Percentiles rank a stretch among this genome's conserved stretches.
Conservation (phyloP, 2,797 vertebrate species). For the Enteromius afrohamiltoni region DNA sequence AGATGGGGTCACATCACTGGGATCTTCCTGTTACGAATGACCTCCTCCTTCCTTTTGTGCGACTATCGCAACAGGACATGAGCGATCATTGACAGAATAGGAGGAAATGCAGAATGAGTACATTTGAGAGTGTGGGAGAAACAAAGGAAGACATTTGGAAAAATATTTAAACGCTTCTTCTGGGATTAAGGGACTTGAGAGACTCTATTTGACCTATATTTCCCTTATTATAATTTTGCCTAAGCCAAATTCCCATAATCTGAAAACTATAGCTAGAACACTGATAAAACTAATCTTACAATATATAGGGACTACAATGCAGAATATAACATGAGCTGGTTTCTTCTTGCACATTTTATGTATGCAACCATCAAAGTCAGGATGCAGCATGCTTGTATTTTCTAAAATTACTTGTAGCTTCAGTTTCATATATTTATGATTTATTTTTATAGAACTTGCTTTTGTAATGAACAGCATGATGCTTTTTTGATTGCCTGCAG, state of each 20-base stretch:
- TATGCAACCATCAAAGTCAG: neutral
- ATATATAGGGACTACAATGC: neutral
- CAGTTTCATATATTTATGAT: constrained; percentile 18
- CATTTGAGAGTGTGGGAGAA: constrained; percentile 25
- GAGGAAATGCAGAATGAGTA: constrained; percentile 41
- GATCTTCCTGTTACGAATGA: constrained; percentile 26
- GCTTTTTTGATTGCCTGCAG: constrained; percentile 17
- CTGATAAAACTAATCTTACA: neutral
- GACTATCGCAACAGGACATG: constrained; percentile 37
- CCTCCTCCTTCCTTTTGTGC: neutral
- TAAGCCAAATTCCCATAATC: constrained; percentile 18
- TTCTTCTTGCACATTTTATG: neutral
- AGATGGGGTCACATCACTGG: neutral
- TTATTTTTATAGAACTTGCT: constrained; percentile 35
- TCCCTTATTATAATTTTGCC: neutral
- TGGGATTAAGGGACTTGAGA: constrained; percentile 1
- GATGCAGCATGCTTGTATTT: neutral
- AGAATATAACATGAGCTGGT: neutral
- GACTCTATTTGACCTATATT: neutral
- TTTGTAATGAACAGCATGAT: constrained; percentile 20
- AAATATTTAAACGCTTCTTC: constrained; percentile 42
- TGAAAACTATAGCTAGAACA: neutral
- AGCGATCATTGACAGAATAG: constrained; percentile 45
- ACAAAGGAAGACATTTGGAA: constrained; percentile 49
- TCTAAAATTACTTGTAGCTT: neutral